Evolutionary conservation across 2,797 vertebrate species (phyloP), one percentile per base, ranked within the genome.

Genomic region (Aldrovandia affinis): DNA sequence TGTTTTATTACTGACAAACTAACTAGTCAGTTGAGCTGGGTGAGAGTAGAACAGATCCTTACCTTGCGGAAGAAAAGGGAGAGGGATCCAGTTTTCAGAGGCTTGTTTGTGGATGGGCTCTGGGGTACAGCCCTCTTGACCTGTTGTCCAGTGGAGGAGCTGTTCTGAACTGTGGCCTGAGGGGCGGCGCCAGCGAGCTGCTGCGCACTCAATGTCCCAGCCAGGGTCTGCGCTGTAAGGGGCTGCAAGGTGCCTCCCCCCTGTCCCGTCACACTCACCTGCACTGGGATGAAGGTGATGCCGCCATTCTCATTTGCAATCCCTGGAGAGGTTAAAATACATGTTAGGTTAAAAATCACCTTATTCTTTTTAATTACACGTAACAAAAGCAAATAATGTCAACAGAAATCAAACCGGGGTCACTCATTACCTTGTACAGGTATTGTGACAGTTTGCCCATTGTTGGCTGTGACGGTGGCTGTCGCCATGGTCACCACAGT

Each of bases 21-120:
- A 4, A 12, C 50, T 12, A 52, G 12, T 52, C 50, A 20, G 55
- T 14, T 57, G 12, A 20, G 55, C 10, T 3, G 6, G 39, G 20
- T 20, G 20, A 20, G 59, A 61, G 55, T 14, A 3, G 22, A n/a
- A 12, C 2, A 5, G 36, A 73, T 6, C 25, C 36, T 79, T 88
- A 98, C 97, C 97, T 97, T 98, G 91, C 97, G 96, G 88, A 97
- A 97, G 94, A 98, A 98, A 81, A 98, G 95, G 0, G 95, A 93
- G 28, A 98, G 94, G 0, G 97, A 98, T 61, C 96, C 96, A 36
- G 92, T 96, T 91, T 91, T 97, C 85, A 94, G 93, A 0, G 94
- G 89, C 83, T 90, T 93, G 88, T 28, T 86, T 0, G 14, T 87
- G 1, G 0, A 81, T 78, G 4, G 93, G 91, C 86, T 8, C 92